Percentiles rank a stretch among this genome's conserved stretches.
These are phyloP conservation scores for Cinclus cinclus DNA, from an alignment of 2,113 vertebrate species.

Conservation along the genomic window DNA sequence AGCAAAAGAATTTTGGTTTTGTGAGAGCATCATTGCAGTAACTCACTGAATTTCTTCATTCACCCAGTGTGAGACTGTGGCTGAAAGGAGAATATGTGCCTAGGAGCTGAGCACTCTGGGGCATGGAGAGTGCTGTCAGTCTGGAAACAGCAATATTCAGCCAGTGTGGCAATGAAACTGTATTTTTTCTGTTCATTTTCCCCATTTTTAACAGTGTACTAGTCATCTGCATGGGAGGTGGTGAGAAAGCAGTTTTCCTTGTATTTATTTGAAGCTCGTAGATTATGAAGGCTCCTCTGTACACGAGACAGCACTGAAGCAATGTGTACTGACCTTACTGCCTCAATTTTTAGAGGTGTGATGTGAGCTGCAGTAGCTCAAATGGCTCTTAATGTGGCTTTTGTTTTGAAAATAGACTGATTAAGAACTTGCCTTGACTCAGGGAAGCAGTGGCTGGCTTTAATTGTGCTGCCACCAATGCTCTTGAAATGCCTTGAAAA, in stretches of 20 bases:
- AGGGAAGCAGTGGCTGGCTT: slow-evolving; percentile 23
- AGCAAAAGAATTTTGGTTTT: neutral
- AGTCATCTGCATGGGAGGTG: neutral
- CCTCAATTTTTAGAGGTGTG: neutral
- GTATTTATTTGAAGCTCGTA: neutral
- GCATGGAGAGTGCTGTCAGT: neutral
- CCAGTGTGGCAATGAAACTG: neutral
- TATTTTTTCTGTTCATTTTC: neutral
- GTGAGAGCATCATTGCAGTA: neutral
- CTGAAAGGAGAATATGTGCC: neutral
- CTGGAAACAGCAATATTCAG: neutral
- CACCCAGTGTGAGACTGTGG: neutral
- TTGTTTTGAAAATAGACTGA: slow-evolving; percentile 50
- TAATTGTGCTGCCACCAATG: slow-evolving; percentile 40
- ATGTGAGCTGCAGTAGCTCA: neutral
- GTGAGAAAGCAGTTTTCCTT: neutral
- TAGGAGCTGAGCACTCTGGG: neutral
- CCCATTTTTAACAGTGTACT: neutral
- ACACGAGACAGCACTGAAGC: neutral
- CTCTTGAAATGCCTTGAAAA: slow-evolving; percentile 48
- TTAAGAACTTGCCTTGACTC: neutral
- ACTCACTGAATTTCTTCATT: neutral
- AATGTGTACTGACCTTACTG: neutral
- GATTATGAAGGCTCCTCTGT: neutral
- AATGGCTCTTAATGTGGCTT: slow-evolving; percentile 20